Evolutionary conservation across 2,888 invertebrate genomes (phyloP), one percentile per base, ranked within the genome.

Genomic region (Adelognathus sp.): DNA sequence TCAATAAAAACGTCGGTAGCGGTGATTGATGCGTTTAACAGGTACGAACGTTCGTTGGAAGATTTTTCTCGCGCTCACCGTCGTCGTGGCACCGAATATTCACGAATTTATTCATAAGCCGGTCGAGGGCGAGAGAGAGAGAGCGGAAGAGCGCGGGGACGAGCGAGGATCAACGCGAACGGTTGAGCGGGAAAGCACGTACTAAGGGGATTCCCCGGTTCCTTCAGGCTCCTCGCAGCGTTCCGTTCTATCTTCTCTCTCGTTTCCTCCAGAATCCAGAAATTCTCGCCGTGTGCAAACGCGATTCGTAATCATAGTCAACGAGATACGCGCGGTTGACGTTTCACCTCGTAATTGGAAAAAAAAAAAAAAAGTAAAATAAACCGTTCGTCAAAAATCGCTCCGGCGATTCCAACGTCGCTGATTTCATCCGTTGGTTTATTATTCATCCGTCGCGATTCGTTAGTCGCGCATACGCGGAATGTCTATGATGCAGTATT

Each of bases 51-150:
- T 16, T 18, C 18, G 46, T 16, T 21, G 9, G 46, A 21, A 24
- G 50, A 21, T 50, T 50, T 50, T 24, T 50, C 11, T n/a, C n/a
- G n/a, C n/a, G 21, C 11, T 21, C 0, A 21, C 21, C 11, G 21
- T 24, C 6, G 11, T 2, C 50, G 50, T 14, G 36, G 6, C 46
- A 16, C 18, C 52, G 31, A 56, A 50, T 67, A 56, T 73, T 44
- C 27, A 11, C 63, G 73, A 77, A 77, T 77, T 77, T 73, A 77
- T 77, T 77, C 73, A 77, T 63, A 67, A 77, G 44, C 27, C 18
- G 36, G 6, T 44, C 16, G 11, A 36, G 3, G 11, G 16, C 18
- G 58, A 1, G 27, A 54, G 56, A 1, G 11, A 29, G 27, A 9
- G 63, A 16, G 46, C 29, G 3, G 18, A 29, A 50, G 27, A 24